Conservation (phyloP, 2,888 invertebrate species). For the Microplitis manilae region DNA sequence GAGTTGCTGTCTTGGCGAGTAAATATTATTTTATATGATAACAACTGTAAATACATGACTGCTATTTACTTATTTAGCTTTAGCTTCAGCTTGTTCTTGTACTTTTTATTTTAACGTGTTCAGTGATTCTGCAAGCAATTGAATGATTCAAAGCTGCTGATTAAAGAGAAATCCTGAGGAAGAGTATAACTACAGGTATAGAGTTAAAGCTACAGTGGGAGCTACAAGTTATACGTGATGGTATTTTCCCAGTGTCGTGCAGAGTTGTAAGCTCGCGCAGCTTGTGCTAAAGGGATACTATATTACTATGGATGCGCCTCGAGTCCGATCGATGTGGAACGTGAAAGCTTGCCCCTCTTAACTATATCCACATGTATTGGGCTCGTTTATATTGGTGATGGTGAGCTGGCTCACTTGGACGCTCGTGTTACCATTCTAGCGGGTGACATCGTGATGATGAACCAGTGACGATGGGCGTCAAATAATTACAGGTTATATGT, state of each 20-base stretch:
- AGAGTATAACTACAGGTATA: neutral
- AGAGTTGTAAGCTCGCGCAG: conserved; percentile 13
- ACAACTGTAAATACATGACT: neutral
- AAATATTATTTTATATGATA: conserved; percentile 1
- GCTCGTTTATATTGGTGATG: too few relatives aligned
- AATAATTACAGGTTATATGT: conserved; percentile 55
- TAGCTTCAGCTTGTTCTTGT: neutral
- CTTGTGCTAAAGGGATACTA: conserved; percentile 17
- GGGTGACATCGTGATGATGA: conserved; percentile 36
- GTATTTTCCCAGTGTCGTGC: conserved; percentile 20
- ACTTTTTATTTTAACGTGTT: neutral
- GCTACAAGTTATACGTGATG: neutral
- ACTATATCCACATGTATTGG: conserved; percentile 7
- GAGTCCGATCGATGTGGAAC: conserved; percentile 41
- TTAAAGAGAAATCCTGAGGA: neutral
- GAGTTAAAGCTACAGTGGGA: neutral
- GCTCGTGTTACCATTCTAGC: conserved; percentile 30
- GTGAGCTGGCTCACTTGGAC: too few relatives aligned
- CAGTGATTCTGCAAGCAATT: neutral
- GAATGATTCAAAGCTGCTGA: neutral
- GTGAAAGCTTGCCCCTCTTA: conserved; percentile 3
- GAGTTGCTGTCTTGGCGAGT: neutral
- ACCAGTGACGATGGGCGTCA: conserved; percentile 50
- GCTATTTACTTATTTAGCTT: neutral
- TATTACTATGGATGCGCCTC: conserved; percentile 21